phyloP scores from a whole-genome alignment of 2,888 invertebrate species.

The Thecophora atra region DNA sequence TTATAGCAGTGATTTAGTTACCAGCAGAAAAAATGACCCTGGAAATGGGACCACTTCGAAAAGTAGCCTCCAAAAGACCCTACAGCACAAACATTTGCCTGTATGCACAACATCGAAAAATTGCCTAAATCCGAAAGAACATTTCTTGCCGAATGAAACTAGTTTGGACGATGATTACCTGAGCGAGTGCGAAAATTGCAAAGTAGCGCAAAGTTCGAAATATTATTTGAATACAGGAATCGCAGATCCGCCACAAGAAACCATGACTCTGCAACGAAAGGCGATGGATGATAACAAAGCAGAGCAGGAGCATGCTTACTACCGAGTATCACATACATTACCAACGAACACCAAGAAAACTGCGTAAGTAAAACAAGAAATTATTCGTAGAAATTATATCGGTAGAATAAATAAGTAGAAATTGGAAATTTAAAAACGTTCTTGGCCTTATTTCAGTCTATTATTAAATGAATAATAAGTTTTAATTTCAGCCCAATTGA shows the following conservation, averaged over 20 bases:
- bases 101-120: slow-evolving; percentile 67
- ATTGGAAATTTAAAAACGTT: neutral
- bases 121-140: slow-evolving; percentile 66
- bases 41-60: slow-evolving; percentile 26
- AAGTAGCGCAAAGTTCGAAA: slow-evolving; percentile 77
- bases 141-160: slow-evolving; percentile 66
- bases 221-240: slow-evolving; percentile 72
- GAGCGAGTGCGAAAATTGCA: slow-evolving; percentile 87
- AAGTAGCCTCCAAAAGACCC: neutral
- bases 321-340: slow-evolving; percentile 73
- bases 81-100: slow-evolving; percentile 59
- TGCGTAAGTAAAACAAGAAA: slow-evolving; percentile 57
- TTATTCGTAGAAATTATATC: neutral
- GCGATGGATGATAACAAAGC: slow-evolving; percentile 64
- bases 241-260: slow-evolving; percentile 71
- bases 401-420: neutral
- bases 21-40: slow-evolving; percentile 28
- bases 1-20: slow-evolving; percentile 18
- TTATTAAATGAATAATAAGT: neutral
- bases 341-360: slow-evolving; percentile 71
- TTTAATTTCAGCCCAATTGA: slow-evolving; percentile 61
- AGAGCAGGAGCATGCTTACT: slow-evolving; percentile 68
- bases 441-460: neutral
- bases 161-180: slow-evolving; percentile 76
- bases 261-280: slow-evolving; percentile 75